Percentiles rank a stretch among this genome's conserved stretches.
Evolutionary conservation across 2,888 invertebrate species (phyloP).

Genomic region (Deroplatys truncata): DNA sequence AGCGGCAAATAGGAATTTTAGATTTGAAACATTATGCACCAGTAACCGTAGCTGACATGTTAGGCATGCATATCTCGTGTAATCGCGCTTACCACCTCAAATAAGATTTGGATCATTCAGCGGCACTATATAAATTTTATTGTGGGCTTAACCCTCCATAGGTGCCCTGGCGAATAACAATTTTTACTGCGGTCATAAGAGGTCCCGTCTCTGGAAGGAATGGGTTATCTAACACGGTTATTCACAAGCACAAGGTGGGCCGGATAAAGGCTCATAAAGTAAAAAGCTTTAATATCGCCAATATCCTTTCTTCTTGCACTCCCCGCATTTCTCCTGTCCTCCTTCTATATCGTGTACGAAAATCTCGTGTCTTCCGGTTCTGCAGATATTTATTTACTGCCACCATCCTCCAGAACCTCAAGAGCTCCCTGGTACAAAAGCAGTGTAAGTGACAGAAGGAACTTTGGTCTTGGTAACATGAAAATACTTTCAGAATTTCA

Average conservation of each 20-base stretch:
- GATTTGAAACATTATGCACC: background rate
- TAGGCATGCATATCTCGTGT: background rate
- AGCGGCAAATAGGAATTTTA: background rate
- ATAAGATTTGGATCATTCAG: background rate
- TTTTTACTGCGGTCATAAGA: background rate
- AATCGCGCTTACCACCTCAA: background rate
- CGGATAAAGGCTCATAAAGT: background rate
- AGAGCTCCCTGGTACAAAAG: background rate
- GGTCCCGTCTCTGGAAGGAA: background rate
- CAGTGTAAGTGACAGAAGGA: background rate
- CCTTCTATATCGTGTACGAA: constrained; percentile 1
- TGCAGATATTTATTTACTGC: constrained; percentile 7
- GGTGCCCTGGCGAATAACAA: background rate
- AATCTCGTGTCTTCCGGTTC: background rate
- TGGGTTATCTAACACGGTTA: background rate
- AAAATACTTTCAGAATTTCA: too few species aligned
- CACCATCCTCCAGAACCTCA: background rate
- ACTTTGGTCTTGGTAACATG: too few species aligned
- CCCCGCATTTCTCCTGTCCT: background rate
- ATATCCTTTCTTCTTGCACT: background rate
- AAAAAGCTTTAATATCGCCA: background rate
- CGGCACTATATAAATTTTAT: background rate
- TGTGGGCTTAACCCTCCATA: background rate
- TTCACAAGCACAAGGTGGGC: background rate
- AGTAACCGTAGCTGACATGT: background rate